phyloP scores from a whole-genome alignment of 2,797 vertebrate genomes.

The Simalia tracyae region DNA sequence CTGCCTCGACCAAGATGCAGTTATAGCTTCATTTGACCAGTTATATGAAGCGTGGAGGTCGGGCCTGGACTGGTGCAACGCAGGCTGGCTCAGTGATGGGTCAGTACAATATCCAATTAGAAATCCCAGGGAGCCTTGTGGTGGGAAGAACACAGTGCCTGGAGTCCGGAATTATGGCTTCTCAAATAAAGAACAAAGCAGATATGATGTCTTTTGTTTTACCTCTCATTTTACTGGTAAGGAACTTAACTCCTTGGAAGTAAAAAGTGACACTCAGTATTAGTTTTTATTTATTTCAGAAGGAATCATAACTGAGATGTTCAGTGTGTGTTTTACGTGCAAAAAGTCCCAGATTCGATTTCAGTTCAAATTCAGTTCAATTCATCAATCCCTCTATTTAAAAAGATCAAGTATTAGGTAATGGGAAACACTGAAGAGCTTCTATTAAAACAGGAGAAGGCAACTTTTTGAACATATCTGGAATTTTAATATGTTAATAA shows the following conservation, averaged over 20 bases:
- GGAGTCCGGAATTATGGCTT: constrained; percentile 90
- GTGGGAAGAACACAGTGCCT: constrained; percentile 80
- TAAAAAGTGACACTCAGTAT: not conserved
- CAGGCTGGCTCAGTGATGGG: constrained; percentile 92
- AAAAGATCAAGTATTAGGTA: not conserved
- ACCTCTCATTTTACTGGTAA: constrained; percentile 83
- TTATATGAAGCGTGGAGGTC: constrained; percentile 84
- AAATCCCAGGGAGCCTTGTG: constrained; percentile 87
- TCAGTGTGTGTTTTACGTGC: not conserved
- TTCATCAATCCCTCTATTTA: not conserved
- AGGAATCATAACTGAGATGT: not conserved
- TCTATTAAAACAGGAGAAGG: not conserved
- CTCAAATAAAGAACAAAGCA: constrained; percentile 80
- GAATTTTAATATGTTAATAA: not conserved
- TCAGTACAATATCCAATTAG: constrained; percentile 94
- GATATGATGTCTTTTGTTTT: constrained; percentile 93
- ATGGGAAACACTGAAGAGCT: not conserved
- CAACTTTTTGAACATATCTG: not conserved
- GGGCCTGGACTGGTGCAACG: constrained; percentile 97
- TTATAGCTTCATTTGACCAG: constrained; percentile 87
- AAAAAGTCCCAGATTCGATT: not conserved
- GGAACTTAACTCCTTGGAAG: not conserved
- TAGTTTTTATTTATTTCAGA: not conserved
- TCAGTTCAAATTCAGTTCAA: not conserved
- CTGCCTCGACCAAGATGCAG: constrained; percentile 83